A percentile compares a stretch with the other conserved stretches of the same genome.
phyloP scores from a whole-genome alignment of 2,113 vertebrate species.

The Sphyrna mokarran region DNA sequence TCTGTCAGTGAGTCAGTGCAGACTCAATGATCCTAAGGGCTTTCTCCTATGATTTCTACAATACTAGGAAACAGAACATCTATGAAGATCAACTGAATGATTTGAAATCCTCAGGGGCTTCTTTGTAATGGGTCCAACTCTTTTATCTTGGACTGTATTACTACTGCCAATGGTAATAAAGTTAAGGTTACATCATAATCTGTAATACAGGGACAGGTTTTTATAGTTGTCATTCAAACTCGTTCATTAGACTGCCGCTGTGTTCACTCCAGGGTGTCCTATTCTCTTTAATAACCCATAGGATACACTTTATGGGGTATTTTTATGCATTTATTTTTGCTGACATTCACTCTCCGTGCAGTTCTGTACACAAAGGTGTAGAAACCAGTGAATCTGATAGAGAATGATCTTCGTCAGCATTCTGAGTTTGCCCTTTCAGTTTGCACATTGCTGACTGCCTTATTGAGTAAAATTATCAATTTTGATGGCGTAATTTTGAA shows the following conservation, averaged over 20 bases:
- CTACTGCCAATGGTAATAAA: background rate
- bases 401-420: background rate
- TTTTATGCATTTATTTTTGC: constrained; percentile 11
- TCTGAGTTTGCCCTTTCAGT: background rate
- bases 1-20: too few species aligned
- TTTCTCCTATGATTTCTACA: too few species aligned
- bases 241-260: background rate
- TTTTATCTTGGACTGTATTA: background rate
- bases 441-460: background rate
- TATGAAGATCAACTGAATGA: background rate
- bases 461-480: background rate
- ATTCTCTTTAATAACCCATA: constrained; percentile 4
- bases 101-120: background rate
- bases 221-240: background rate
- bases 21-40: too few species aligned
- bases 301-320: background rate
- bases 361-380: too few species aligned
- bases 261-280: background rate
- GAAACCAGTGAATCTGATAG: background rate
- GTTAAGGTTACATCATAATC: background rate
- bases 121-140: background rate
- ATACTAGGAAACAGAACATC: background rate
- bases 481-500: background rate
- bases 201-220: background rate
- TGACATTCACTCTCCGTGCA: background rate